Base-by-base conservation (phyloP, 1,140 invertebrate species). In the Scylla paramamosain region DNA sequence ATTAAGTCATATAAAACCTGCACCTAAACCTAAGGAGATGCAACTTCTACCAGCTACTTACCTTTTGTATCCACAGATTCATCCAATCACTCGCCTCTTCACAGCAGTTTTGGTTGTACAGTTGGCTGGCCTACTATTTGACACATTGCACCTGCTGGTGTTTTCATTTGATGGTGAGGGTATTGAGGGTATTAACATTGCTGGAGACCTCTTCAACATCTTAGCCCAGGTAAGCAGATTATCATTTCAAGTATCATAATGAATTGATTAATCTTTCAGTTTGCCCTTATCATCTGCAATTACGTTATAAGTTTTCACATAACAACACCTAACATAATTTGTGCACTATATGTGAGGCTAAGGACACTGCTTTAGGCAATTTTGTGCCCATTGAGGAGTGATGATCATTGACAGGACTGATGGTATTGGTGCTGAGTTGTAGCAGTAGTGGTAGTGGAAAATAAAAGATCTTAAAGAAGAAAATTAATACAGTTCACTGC, bases 181-280 rank as follows among this genome's bases (percentile, higher is more conserved):
- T 0, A 98, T 98, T 96, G 97, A 98, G 8, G 98, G 98, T 88
- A 97, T 99, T 67, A 98, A 98, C 96, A 98, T 98, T 87, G 97
- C 98, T 86, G 99, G 99, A 52, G 99, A 99, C 97, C 98, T 99
- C 96, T 97, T 99, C 96, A 98, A 99, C 97, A 99, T 99, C 96
- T 97, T 99, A 95, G 98, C 99, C 95, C 98, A 98, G 97, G 98
- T 98, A 97, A 97, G 97, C 97, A 20, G n/a, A 77, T 2, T 4
- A 67, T 3, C 3, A 67, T 67, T 67, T 10, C 8, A 25, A 67
- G 59, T 14, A 48, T 14, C 46, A 4, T 48, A 48, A 48, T 14
- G 14, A 48, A 48, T 25, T 20, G 20, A 4, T 84, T 6, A 84
- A 84, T 82, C 4, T 52, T 28, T 46, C 28, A 1, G n/a, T 32